These are phyloP conservation scores for Sebastes goodei DNA, from an alignment of 2,797 vertebrate genomes.

Conservation along the genomic window DNA sequence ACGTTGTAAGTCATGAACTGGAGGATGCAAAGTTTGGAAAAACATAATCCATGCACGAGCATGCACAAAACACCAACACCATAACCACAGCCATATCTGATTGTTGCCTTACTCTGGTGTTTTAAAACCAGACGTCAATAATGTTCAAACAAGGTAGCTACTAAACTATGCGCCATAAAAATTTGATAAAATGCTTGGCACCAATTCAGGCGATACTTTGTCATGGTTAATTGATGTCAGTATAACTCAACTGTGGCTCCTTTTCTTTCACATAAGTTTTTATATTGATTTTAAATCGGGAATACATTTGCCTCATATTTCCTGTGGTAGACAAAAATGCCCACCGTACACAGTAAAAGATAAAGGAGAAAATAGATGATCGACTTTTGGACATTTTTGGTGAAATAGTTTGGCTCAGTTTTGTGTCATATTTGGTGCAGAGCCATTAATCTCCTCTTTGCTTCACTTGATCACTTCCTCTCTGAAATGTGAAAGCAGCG, in stretches of 20 bases:
- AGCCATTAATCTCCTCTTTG: constrained; percentile 14
- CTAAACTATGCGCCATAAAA: constrained; percentile 38
- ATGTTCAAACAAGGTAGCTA: constrained; percentile 53
- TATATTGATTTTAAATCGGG: constrained; percentile 4
- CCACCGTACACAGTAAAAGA: background rate
- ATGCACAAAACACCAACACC: constrained; percentile 40
- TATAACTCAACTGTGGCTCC: constrained; percentile 13
- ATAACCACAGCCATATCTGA: constrained; percentile 69
- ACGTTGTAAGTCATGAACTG: constrained; percentile 24
- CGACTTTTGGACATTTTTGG: background rate
- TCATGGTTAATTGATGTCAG: constrained; percentile 54
- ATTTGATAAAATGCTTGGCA: constrained; percentile 3
- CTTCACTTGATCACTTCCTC: background rate
- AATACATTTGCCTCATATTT: constrained; percentile 8
- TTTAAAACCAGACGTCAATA: constrained; percentile 40
- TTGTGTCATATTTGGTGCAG: background rate
- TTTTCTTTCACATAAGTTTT: constrained; percentile 5
- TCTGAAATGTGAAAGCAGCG: constrained; percentile 2
- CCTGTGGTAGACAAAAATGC: too few relatives aligned
- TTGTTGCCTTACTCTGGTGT: constrained; percentile 77
- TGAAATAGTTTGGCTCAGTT: constrained; percentile 2
- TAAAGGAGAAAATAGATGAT: background rate
- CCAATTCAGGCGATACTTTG: constrained; percentile 45
- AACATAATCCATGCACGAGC: constrained; percentile 53
- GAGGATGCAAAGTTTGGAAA: constrained; percentile 15